A percentile compares a stretch with the other conserved stretches of the same genome.
Evolutionary conservation across 2,113 vertebrate species (phyloP).

Genomic region (Trochalopteron elliotii): DNA sequence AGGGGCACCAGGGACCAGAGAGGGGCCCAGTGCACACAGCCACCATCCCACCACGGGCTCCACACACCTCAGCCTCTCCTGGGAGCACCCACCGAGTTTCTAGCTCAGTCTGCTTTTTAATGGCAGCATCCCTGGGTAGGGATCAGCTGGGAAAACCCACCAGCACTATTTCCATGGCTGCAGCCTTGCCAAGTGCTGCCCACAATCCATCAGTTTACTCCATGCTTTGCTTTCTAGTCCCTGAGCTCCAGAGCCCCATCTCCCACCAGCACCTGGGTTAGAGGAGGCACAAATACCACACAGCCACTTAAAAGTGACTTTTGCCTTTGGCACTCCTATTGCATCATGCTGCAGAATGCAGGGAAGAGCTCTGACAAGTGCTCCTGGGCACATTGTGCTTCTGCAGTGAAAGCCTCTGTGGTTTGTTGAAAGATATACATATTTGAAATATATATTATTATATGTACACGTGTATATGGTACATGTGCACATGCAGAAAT

Average conservation of each 20-base stretch:
- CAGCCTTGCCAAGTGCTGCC: background rate
- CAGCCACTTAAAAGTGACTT: background rate
- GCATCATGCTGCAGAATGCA: accelerated
- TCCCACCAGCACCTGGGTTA: background rate
- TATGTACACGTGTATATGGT: background rate
- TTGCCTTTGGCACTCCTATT: background rate
- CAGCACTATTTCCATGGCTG: background rate
- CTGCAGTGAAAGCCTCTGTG: background rate
- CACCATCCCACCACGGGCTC: background rate
- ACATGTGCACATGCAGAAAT: background rate
- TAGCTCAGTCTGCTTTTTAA: background rate
- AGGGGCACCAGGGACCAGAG: accelerated
- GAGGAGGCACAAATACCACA: background rate
- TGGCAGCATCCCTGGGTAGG: background rate
- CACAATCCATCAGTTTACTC: background rate
- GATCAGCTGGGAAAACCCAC: background rate
- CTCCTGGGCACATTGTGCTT: background rate
- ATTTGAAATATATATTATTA: background rate
- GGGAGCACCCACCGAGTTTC: background rate
- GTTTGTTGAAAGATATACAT: background rate
- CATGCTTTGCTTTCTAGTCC: background rate
- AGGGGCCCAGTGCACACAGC: background rate
- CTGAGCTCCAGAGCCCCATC: background rate
- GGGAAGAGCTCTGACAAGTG: background rate
- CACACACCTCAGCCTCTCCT: background rate